phyloP scores from a whole-genome alignment of 1,140 invertebrate species.

The Papilio helenus region DNA sequence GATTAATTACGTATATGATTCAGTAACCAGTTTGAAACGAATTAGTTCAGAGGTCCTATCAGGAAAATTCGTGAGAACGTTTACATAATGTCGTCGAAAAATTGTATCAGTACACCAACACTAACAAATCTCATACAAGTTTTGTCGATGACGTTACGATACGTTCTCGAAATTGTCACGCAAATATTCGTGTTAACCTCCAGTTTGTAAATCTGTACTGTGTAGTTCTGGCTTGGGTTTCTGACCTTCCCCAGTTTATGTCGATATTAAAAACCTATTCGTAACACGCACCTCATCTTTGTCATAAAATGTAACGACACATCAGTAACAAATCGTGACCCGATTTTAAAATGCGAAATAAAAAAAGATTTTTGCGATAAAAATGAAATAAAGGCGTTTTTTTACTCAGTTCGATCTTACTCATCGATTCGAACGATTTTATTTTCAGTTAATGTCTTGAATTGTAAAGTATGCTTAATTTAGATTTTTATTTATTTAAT shows the following conservation, averaged over 20 bases:
- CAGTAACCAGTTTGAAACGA: constrained; percentile 43
- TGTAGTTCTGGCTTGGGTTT: constrained; percentile 48
- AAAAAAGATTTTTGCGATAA: constrained; percentile 45
- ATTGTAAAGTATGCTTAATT: background rate
- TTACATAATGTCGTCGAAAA: no score
- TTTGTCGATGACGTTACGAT: no score
- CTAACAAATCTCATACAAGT: no score
- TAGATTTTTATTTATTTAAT: background rate
- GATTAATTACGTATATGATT: constrained; percentile 10
- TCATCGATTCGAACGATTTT: constrained; percentile 19
- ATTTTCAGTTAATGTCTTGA: background rate
- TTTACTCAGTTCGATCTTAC: constrained; percentile 16
- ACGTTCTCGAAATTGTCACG: no score
- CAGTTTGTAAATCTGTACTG: constrained; percentile 52
- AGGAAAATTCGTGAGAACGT: no score
- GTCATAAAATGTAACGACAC: constrained; percentile 55
- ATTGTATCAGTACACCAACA: no score
- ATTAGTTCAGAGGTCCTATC: constrained; percentile 46
- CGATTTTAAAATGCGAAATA: constrained; percentile 46
- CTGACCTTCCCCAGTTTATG: constrained; percentile 69
- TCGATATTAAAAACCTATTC: constrained; percentile 51
- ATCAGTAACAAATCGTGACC: constrained; percentile 45
- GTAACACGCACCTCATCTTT: constrained; percentile 40
- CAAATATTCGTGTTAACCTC: no score
- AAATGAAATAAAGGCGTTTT: constrained; percentile 41